Evolutionary conservation across 2,113 vertebrate species (phyloP).

Genomic region (Carassius gibelio): DNA sequence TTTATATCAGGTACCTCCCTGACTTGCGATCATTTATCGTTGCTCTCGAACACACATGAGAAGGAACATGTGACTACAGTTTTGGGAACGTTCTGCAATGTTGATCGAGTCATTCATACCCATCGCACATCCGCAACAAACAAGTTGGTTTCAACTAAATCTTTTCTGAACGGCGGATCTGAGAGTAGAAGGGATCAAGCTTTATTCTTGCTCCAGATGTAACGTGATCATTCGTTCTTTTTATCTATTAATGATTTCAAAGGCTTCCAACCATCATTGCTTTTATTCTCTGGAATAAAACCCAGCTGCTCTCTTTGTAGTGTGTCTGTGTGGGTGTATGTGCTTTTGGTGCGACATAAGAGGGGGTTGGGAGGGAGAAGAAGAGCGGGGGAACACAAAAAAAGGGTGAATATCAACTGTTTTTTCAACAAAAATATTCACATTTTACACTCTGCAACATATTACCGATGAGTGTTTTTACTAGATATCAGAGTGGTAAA

Average conservation of each 20-base stretch:
- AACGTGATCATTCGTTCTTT: slow-evolving; percentile 62
- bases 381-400: slow-evolving; percentile 5
- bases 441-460: not conserved
- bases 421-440: slow-evolving; percentile 1
- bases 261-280: slow-evolving; percentile 63
- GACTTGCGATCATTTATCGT: slow-evolving; percentile 15
- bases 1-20: slow-evolving; percentile 2
- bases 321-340: slow-evolving; percentile 54
- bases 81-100: not conserved
- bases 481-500: slow-evolving; percentile 3
- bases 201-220: slow-evolving; percentile 65
- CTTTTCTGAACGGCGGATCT: slow-evolving; percentile 54
- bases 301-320: slow-evolving; percentile 63
- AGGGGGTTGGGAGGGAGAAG: slow-evolving; percentile 20
- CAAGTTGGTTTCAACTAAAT: slow-evolving; percentile 38
- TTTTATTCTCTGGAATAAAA: slow-evolving; percentile 67
- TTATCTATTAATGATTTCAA: slow-evolving; percentile 69
- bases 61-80: not conserved
- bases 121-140: slow-evolving; percentile 6
- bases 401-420: not conserved
- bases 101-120: slow-evolving; percentile 32
- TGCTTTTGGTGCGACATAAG: slow-evolving; percentile 38
- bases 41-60: not conserved
- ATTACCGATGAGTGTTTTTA: not conserved
- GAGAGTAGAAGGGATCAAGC: slow-evolving; percentile 59